A percentile compares a stretch with the other conserved stretches of the same genome.
These are phyloP conservation scores for Halichoerus grypus DNA, from an alignment of 2,113 vertebrate genomes.

Conservation along the genomic window DNA sequence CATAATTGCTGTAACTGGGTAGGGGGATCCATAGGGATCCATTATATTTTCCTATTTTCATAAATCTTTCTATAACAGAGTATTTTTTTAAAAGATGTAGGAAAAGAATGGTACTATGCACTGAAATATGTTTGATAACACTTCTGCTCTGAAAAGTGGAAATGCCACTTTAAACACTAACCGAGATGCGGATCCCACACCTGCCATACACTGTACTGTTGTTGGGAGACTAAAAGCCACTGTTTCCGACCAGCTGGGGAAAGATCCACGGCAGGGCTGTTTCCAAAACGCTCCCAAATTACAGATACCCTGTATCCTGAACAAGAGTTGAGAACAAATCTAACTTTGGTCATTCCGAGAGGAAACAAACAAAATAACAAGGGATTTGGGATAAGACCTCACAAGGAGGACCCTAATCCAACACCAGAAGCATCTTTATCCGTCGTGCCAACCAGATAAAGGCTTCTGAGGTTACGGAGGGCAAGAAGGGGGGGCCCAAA, in stretches of 20 bases:
- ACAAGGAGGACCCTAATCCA: neutral
- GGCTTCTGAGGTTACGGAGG: neutral
- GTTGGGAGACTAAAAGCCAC: neutral
- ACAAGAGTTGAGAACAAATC: neutral
- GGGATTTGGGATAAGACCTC: neutral
- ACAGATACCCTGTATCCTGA: neutral
- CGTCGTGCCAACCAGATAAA: neutral
- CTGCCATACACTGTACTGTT: neutral
- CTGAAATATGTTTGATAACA: neutral
- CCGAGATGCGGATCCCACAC: neutral
- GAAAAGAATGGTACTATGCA: neutral
- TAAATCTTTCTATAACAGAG: neutral
- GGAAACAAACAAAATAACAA: neutral
- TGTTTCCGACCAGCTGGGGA: neutral
- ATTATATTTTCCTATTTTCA: neutral
- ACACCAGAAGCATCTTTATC: constrained; percentile 40
- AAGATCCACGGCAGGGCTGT: neutral
- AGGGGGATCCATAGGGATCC: neutral
- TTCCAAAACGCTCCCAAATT: constrained; percentile 1
- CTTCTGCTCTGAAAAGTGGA: neutral
- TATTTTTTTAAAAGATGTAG: neutral
- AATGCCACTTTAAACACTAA: neutral
- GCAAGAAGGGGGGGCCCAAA: neutral
- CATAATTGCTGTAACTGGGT: neutral
- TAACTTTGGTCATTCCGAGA: neutral